Percentiles rank a stretch among this genome's conserved stretches.
phyloP scores from a whole-genome alignment of 2,113 vertebrate species.

The Rhinoderma darwinii region DNA sequence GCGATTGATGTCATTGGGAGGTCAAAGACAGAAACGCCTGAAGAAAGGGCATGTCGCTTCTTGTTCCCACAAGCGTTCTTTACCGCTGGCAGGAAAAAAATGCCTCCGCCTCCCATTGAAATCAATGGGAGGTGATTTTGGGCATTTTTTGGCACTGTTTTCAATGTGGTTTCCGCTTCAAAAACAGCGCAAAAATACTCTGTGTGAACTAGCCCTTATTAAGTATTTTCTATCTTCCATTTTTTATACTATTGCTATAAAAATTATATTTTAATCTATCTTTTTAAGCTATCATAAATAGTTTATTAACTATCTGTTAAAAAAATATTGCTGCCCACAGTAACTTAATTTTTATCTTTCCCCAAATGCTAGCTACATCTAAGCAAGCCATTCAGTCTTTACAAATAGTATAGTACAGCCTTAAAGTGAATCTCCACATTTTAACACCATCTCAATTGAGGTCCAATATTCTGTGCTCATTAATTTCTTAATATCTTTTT shows the following conservation, averaged over 20 bases:
- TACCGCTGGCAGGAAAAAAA: too few species aligned
- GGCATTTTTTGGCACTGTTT: too few species aligned
- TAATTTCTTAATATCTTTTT: not conserved
- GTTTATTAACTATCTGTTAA: not conserved
- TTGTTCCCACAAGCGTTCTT: too few species aligned
- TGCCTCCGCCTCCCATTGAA: too few species aligned
- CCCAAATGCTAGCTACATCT: not conserved
- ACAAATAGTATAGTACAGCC: not conserved
- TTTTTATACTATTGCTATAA: not conserved
- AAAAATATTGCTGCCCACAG: not conserved
- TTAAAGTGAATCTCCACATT: not conserved
- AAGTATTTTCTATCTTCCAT: not conserved
- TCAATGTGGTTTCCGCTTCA: too few species aligned
- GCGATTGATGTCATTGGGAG: too few species aligned
- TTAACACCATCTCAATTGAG: not conserved
- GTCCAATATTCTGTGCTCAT: not conserved
- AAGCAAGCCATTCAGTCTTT: not conserved
- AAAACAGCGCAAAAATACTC: too few species aligned
- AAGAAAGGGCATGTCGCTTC: too few species aligned
- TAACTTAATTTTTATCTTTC: not conserved
- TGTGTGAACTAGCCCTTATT: too few species aligned
- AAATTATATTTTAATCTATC: not conserved
- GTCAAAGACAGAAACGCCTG: too few species aligned
- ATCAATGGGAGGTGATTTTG: too few species aligned
- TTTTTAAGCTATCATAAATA: slow-evolving; percentile 1